Base-by-base conservation (phyloP, 2,888 invertebrate species). In the Caenorhabditis sp. region DNA sequence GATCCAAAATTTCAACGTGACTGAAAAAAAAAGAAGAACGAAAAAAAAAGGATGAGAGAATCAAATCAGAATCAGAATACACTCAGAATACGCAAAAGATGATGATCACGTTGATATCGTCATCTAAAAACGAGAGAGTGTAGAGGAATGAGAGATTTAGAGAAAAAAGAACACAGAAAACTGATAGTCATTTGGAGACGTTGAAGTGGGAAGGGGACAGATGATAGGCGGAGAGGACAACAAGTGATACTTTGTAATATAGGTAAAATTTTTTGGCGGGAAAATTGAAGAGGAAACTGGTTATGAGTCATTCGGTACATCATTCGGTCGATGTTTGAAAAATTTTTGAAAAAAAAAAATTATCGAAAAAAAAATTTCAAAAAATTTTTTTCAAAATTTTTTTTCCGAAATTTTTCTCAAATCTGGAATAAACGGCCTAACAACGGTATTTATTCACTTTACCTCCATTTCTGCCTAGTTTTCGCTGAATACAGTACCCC, bases 281-380 rank as follows among this genome's bases (percentile, higher is more conserved):
- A 38, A 38, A 38, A 38, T 38, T 38, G 12, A n/a, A 51, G 12
- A 22, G 19, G 26, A 59, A 59, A 72, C 72, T 59, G 24, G 72
- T 72, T 31, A 59, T 72, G 72, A 72, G 22, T 72, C 59, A 72
- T 72, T 69, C 12, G 38, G 38, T 38, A 38, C 38, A 38, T 35
- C 5, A 22, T 22, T 51, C 22, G 24, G 22, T 19, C 22, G n/a
- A n/a, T n/a, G n/a, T n/a, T n/a, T n/a, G n/a, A n/a, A 51, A 51
- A 51, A 24, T 22, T 2, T 47, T 51, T 24, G 26, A 56, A 24
- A 56, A 56, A 26, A 56, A 26, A 16, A n/a, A n/a, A n/a, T n/a
- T n/a, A n/a, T 44, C 3, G 16, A 47, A n/a, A 19, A 47, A n/a
- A 19, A 47, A 47, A 19, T 19, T 1, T 47, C n/a, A n/a, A n/a